Evolutionary conservation across 2,797 vertebrate genomes (phyloP), one percentile per base, ranked within the genome.

Genomic region (Monodelphis domestica): DNA sequence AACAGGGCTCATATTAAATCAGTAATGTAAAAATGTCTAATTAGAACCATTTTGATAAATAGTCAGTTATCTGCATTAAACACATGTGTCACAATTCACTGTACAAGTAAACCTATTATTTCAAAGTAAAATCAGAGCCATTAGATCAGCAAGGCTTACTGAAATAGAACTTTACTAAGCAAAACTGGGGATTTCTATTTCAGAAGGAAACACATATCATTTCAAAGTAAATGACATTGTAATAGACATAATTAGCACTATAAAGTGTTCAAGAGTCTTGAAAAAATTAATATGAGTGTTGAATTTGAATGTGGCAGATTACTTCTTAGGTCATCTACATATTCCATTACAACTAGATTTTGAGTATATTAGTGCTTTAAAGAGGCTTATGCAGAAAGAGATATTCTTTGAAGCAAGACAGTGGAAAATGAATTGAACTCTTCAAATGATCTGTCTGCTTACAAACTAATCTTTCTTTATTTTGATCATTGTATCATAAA

Each of bases 51-150:
- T 97, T 97, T 98, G 98, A 99, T 98, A 98, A 98, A 97, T 98
- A 98, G 96, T 94, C 97, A 98, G 98, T 99, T 99, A 99, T 99
- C 99, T 98, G 97, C 97, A 98, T 98, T 98, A 99, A 99, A 99
- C 98, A 99, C 98, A 98, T 98, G 98, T 99, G 98, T 98, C 98
- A 98, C 97, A 96, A 98, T 97, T 98, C 97, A 97, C 97, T 96
- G 56, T 96, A 96, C 56, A 97, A 98, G 93, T 97, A 98, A 98
- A 98, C 93, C 95, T 98, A 98, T 98, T 98, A 98, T 99, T 99
- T 98, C 98, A 96, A 98, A 98, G 97, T 98, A 93, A 98, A 99
- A 98, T 98, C 98, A 97, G 97, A 98, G 97, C 97, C 95, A 97
- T 98, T 98, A 98, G 97, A 98, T 97, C 96, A 97, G 97, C 97